phyloP scores from a whole-genome alignment of 2,113 vertebrate species.

The Gymnorhina tibicen region DNA sequence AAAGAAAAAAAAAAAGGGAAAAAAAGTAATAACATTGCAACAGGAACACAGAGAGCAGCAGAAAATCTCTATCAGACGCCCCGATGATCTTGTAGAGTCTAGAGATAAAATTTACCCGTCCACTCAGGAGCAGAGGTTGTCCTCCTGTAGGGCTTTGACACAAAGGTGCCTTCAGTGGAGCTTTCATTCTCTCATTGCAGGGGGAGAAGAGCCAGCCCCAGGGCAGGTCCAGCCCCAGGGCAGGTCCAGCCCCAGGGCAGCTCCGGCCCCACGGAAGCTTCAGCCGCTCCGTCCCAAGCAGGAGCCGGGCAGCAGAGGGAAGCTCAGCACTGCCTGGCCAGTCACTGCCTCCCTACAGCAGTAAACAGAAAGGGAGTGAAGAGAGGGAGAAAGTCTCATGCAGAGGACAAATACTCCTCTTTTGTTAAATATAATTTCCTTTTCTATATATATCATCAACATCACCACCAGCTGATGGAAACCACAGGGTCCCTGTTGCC shows the following conservation, averaged over 20 bases:
- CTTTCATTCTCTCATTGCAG: background rate
- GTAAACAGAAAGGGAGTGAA: background rate
- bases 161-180: background rate
- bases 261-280: fast-evolving
- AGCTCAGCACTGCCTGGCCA: background rate
- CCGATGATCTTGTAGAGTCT: background rate
- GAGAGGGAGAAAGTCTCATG: background rate
- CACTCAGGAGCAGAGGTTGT: background rate
- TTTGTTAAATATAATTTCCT: background rate
- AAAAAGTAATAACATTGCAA: conserved; percentile 13
- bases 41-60: background rate
- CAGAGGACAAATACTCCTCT: background rate
- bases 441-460: background rate
- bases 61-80: background rate
- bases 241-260: fast-evolving
- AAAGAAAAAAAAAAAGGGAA: fast-evolving
- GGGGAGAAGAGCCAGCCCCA: background rate
- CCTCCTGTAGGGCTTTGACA: background rate
- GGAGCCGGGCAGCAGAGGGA: fast-evolving
- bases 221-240: fast-evolving
- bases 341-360: background rate
- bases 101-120: background rate
- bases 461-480: background rate
- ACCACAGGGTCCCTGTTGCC: background rate
- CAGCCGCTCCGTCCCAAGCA: fast-evolving